Evolutionary conservation across 2,797 vertebrate genomes (phyloP).

Genomic region (Notoglanidium macrostoma): DNA sequence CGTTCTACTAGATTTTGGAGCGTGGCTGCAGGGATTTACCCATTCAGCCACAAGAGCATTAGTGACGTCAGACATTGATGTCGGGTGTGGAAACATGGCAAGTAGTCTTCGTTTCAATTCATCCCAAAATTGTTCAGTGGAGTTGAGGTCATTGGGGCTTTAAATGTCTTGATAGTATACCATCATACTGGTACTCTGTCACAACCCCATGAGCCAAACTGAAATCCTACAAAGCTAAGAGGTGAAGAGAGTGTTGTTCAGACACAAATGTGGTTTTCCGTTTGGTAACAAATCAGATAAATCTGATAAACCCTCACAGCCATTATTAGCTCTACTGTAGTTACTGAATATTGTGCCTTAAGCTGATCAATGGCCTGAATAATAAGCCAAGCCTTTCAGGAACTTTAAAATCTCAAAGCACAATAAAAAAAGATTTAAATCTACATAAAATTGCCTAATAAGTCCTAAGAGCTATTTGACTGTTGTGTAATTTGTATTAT

Average conservation of each 20-base stretch:
- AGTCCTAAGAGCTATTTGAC: background rate
- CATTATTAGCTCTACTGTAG: background rate
- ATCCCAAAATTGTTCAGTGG: background rate
- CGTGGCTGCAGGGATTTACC: background rate
- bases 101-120: background rate
- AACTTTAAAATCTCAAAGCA: background rate
- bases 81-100: background rate
- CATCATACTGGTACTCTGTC: background rate
- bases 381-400: background rate
- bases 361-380: background rate
- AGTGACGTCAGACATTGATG: background rate
- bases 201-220: background rate
- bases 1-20: background rate
- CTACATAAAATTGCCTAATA: background rate
- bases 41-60: background rate
- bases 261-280: background rate
- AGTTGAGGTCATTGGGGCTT: background rate
- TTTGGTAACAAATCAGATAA: background rate
- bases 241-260: background rate
- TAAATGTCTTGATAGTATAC: too few species aligned
- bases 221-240: background rate
- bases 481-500: constrained; percentile 11
- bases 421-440: background rate
- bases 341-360: background rate
- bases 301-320: background rate